Percentiles rank a stretch among this genome's conserved stretches.
Conservation (phyloP, 2,113 vertebrate species). For the Chloebia gouldiae region DNA sequence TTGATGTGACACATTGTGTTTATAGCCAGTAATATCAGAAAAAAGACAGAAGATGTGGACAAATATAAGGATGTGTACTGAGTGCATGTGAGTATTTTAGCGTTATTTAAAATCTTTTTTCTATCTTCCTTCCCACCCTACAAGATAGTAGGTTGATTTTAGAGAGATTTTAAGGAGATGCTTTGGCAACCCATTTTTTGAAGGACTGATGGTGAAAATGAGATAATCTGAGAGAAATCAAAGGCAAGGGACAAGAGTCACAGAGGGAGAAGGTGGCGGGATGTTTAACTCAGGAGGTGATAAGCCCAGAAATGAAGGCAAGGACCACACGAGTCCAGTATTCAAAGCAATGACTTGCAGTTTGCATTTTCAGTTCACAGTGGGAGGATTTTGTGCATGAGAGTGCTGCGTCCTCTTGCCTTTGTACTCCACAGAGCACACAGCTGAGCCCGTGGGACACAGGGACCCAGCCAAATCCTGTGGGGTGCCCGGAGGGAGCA, state of each 20-base stretch:
- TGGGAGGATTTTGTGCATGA: not conserved
- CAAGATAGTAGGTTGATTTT: not conserved
- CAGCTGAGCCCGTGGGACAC: not conserved
- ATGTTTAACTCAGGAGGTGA: not conserved
- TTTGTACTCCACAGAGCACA: fast-evolving
- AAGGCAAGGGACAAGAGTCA: not conserved
- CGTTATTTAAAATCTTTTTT: not conserved
- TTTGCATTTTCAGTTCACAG: not conserved
- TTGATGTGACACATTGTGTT: not conserved
- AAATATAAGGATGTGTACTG: not conserved
- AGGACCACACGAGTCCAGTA: too few species aligned
- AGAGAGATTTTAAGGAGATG: not conserved
- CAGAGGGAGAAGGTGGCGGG: not conserved
- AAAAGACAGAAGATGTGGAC: not conserved
- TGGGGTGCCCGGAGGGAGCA: not conserved
- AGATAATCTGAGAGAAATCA: not conserved
- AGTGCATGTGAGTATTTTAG: not conserved
- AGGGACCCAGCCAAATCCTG: fast-evolving
- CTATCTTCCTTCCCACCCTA: not conserved
- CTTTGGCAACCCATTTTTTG: not conserved
- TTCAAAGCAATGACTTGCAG: not conserved
- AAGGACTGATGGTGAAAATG: not conserved
- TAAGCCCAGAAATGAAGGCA: not conserved
- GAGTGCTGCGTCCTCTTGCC: not conserved
- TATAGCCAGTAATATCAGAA: not conserved